A percentile compares a stretch with the other conserved stretches of the same genome.
phyloP scores from a whole-genome alignment of 2,797 vertebrate genomes.

The Falco berigora region DNA sequence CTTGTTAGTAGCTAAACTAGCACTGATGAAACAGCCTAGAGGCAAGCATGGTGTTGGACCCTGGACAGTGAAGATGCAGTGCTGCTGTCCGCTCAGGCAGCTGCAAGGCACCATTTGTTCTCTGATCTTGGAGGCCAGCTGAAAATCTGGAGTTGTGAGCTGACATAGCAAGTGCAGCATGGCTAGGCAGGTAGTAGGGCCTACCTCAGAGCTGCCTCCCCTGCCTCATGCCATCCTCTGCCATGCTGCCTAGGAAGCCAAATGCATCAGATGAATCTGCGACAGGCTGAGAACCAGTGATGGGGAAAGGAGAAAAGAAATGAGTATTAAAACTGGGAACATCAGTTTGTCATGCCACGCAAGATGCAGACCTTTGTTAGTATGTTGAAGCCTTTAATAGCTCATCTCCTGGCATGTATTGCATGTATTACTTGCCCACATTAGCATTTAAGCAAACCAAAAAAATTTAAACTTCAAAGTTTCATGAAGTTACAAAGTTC shows the following conservation, averaged over 20 bases:
- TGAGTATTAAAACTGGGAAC: background rate
- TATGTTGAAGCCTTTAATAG: background rate
- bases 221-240: background rate
- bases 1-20: background rate
- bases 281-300: background rate
- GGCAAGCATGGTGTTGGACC: background rate
- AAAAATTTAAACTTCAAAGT: background rate
- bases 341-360: background rate
- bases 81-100: background rate
- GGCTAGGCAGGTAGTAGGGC: background rate
- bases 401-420: background rate
- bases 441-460: background rate
- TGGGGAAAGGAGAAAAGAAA: background rate
- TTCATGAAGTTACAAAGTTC: background rate
- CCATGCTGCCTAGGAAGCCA: accelerated
- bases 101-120: background rate
- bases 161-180: background rate
- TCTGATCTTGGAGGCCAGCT: background rate
- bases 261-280: accelerated
- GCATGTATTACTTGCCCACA: background rate
- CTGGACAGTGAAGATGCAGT: background rate
- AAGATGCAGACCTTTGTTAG: background rate
- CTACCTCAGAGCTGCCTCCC: background rate
- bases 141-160: background rate
- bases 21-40: background rate